phyloP scores from a whole-genome alignment of 2,888 invertebrate genomes.

The Drosophila bunnanda region DNA sequence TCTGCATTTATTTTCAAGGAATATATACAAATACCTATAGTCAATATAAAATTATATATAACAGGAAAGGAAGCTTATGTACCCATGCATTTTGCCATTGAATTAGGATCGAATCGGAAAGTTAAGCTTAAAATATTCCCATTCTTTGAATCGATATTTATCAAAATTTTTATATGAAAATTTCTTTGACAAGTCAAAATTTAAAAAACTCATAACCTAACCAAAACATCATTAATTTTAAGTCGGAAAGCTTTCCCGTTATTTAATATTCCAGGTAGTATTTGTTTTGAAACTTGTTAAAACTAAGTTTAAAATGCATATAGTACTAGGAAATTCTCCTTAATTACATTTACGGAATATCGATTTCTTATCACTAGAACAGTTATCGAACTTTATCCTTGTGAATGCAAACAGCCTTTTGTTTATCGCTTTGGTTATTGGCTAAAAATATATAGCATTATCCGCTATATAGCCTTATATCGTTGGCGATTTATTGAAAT shows the following conservation, averaged over 20 bases:
- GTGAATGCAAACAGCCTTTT: neutral
- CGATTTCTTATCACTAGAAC: neutral
- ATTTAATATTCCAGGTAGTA: neutral
- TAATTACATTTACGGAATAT: neutral
- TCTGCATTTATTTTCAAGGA: neutral
- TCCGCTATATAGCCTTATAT: constrained; percentile 8
- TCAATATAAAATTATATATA: neutral
- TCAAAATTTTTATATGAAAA: no score
- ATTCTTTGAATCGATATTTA: no score
- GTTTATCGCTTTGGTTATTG: constrained; percentile 9
- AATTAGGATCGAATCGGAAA: no score
- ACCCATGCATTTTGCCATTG: no score
- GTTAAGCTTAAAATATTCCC: no score
- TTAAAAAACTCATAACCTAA: no score
- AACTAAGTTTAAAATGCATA: neutral
- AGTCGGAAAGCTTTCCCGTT: no score
- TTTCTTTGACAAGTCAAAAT: no score
- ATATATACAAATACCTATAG: neutral
- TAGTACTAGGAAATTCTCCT: neutral
- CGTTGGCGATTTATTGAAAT: constrained; percentile 59
- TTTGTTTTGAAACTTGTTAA: neutral
- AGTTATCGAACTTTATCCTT: neutral
- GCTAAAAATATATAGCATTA: constrained; percentile 3
- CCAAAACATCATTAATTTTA: no score
- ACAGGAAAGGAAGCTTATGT: no score